phyloP scores from a whole-genome alignment of 2,797 vertebrate genomes.

The Smutsia temminckii region DNA sequence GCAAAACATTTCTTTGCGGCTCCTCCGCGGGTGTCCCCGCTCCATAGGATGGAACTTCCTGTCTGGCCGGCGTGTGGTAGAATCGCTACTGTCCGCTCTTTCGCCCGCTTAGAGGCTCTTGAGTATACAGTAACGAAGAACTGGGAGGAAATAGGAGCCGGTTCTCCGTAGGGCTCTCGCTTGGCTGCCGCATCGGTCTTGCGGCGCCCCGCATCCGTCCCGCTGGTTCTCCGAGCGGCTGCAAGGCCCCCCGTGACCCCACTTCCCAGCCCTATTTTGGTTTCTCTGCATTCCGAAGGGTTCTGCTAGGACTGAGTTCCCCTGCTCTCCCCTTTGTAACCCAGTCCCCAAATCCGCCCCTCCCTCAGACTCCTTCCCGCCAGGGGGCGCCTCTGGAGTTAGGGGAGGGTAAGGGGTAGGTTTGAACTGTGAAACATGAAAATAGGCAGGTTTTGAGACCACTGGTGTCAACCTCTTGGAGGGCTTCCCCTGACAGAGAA shows the following conservation, averaged over 20 bases:
- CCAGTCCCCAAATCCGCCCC: background rate
- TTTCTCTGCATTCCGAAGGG: background rate
- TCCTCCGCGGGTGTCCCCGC: background rate
- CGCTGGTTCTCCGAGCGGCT: background rate
- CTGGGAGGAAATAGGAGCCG: background rate
- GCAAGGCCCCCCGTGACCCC: background rate
- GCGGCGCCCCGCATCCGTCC: background rate
- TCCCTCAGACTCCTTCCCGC: background rate
- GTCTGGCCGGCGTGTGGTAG: background rate
- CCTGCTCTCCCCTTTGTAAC: background rate
- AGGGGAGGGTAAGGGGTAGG: background rate
- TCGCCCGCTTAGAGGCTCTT: background rate
- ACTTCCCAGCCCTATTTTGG: background rate
- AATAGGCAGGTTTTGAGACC: background rate
- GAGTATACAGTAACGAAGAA: background rate
- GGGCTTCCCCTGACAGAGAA: background rate
- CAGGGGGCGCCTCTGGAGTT: background rate
- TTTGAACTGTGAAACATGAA: background rate
- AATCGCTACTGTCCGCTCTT: background rate
- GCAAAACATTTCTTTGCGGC: background rate
- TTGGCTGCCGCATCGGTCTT: accelerated
- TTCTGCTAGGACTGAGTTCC: background rate
- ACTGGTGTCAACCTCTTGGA: background rate
- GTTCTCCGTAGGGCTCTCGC: background rate
- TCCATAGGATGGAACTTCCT: background rate